A percentile compares a stretch with the other conserved stretches of the same genome.
These are phyloP conservation scores for Monochamus alternatus DNA, from an alignment of 2,888 invertebrate species.

Conservation along the genomic window DNA sequence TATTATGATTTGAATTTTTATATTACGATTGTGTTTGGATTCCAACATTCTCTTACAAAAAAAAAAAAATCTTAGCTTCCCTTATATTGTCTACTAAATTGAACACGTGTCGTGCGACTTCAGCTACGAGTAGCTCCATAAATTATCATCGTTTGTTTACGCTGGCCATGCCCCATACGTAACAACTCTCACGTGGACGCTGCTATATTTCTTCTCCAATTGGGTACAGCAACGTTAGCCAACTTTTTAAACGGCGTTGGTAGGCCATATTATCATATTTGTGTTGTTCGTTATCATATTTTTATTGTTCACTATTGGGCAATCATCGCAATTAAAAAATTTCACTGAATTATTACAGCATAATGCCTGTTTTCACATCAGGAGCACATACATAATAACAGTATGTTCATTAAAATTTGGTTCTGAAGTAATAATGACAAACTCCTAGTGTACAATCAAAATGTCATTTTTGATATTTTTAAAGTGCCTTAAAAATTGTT, in stretches of 20 bases:
- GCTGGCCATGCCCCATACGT: conserved; percentile 56
- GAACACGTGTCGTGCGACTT: conserved; percentile 50
- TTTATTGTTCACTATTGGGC: conserved; percentile 21
- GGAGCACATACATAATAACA: no score
- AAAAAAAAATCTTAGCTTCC: no score
- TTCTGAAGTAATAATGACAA: no score
- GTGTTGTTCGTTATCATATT: background rate
- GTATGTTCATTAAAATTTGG: no score
- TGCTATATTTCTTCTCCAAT: conserved; percentile 17
- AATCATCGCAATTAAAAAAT: conserved; percentile 25
- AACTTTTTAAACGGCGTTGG: background rate
- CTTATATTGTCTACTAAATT: conserved; percentile 46
- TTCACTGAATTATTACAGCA: conserved; percentile 17
- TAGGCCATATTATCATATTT: no score
- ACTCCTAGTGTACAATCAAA: no score
- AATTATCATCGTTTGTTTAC: conserved; percentile 58
- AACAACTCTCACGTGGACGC: conserved; percentile 56
- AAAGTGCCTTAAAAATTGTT: no score
- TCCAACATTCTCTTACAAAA: no score
- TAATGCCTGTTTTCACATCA: no score
- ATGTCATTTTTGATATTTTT: no score
- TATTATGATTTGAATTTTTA: no score
- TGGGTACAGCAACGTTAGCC: conserved; percentile 26
- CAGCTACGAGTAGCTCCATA: conserved; percentile 45
- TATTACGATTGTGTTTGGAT: no score